Base-by-base conservation (phyloP, 1,140 invertebrate species). In the Holotrichia oblita region DNA sequence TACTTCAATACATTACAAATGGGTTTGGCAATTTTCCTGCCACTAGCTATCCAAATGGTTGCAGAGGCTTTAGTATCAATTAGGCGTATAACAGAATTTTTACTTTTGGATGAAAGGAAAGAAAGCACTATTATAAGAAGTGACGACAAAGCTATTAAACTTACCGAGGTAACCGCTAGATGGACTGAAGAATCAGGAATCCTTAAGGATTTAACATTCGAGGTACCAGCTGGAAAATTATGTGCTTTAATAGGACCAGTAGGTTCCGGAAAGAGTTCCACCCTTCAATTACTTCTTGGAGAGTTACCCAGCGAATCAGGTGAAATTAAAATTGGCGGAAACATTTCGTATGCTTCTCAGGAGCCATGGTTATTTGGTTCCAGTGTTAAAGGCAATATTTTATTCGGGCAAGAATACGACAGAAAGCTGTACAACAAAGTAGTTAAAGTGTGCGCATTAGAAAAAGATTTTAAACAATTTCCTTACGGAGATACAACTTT, bases 401-500 rank as follows among this genome's bases (percentile, higher is more conserved):
- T 96, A 0, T 96, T 97, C 87, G 95, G 95, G 0, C 88, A 91
- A 80, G 83, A 87, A 1, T 95, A 91, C 80, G 89, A 95, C 77
- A 87, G 89, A 20, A 87, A 88, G 27, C 91, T 91, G 83, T 96
- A 96, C 83, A 88, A 91, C 76, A 89, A 91, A 85, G 90, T 93
- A 48, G 89, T 92, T n/a, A 88, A 87, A 81, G 93, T 90, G 10
- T 94, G 93, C 84, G 92, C 93, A 0, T 84, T 95, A 55, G 87
- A 89, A 41, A 90, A 89, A 41, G 96, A 98, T 85, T 93, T 98
- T 79, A 89, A 93, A 79, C 92, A 95, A 82, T 91, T 98, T 82
- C 92, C 94, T 0, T 90, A 93, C 82, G 93, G 94, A n/a, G 96
- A 98, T 85, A 89, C 91, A 84, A 97, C 95, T 2, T 84, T 95